phyloP scores from a whole-genome alignment of 2,797 vertebrate genomes.

The Strix occidentalis region DNA sequence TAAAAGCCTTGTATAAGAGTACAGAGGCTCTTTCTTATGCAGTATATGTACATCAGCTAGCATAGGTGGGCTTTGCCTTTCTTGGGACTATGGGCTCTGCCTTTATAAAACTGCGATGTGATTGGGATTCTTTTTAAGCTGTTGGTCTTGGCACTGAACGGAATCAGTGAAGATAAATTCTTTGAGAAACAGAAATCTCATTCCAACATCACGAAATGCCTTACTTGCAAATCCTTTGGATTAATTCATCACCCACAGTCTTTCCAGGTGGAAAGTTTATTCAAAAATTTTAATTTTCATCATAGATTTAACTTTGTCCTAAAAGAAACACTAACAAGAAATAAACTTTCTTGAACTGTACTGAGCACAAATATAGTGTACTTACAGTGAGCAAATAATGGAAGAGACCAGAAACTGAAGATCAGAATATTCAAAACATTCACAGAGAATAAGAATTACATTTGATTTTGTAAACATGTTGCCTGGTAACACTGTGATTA shows the following conservation, averaged over 20 bases:
- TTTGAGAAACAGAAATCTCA: neutral
- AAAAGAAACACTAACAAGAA: neutral
- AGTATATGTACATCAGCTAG: neutral
- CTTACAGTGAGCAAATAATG: neutral
- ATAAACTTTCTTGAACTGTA: neutral
- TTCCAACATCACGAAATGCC: neutral
- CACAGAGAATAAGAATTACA: neutral
- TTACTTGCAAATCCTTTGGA: neutral
- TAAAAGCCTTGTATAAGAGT: neutral
- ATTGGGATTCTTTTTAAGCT: neutral
- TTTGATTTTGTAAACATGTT: neutral
- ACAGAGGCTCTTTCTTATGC: neutral
- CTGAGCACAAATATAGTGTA: neutral
- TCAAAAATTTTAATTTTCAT: neutral
- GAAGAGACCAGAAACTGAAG: neutral
- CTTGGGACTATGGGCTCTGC: neutral
- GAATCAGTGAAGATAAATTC: neutral
- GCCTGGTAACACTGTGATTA: neutral
- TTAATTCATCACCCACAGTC: neutral
- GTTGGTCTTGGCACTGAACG: neutral
- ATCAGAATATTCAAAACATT: neutral
- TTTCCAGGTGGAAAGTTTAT: neutral
- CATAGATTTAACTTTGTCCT: neutral
- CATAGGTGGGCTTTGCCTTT: neutral
- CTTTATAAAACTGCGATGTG: neutral